Conservation (phyloP, 2,113 vertebrate species). For the Sceloporus tristichus region DNA sequence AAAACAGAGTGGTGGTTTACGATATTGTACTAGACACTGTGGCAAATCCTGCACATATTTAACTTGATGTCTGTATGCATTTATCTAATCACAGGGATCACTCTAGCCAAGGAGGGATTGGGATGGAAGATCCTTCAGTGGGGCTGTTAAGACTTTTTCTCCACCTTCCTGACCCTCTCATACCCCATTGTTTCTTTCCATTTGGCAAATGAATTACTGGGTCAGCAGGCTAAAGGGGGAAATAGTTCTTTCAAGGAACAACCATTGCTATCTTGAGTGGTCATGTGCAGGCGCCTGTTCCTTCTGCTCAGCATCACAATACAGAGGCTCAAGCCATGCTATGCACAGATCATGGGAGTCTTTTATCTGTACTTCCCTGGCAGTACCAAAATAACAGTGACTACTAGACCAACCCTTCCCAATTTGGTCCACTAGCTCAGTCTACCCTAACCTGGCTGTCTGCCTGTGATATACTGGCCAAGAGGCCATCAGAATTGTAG, state of each 20-base stretch:
- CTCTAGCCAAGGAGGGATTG: background rate
- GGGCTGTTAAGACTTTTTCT: slow-evolving; percentile 20
- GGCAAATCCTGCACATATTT: slow-evolving; percentile 76
- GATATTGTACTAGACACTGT: slow-evolving; percentile 74
- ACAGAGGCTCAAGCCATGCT: background rate
- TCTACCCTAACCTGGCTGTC: too few species aligned
- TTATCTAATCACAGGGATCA: slow-evolving; percentile 77
- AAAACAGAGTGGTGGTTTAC: slow-evolving; percentile 57
- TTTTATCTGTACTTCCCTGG: too few species aligned
- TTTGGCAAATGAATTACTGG: slow-evolving; percentile 36
- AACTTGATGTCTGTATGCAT: slow-evolving; percentile 73
- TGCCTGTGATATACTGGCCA: background rate
- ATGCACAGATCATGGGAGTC: background rate
- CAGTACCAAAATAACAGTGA: background rate
- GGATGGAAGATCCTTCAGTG: background rate
- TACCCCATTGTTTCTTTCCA: background rate
- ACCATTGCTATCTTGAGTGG: background rate
- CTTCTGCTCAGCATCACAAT: background rate
- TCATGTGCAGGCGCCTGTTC: background rate
- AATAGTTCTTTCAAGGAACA: fast-evolving
- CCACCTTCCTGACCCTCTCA: slow-evolving; percentile 14
- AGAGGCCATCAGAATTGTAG: background rate
- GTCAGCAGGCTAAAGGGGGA: slow-evolving; percentile 30
- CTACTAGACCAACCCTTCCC: too few species aligned
- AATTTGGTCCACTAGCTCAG: too few species aligned